Percentiles rank a stretch among this genome's conserved stretches.
These are phyloP conservation scores for Eristalis tenax DNA, from an alignment of 2,888 invertebrate species.

Conservation along the genomic window DNA sequence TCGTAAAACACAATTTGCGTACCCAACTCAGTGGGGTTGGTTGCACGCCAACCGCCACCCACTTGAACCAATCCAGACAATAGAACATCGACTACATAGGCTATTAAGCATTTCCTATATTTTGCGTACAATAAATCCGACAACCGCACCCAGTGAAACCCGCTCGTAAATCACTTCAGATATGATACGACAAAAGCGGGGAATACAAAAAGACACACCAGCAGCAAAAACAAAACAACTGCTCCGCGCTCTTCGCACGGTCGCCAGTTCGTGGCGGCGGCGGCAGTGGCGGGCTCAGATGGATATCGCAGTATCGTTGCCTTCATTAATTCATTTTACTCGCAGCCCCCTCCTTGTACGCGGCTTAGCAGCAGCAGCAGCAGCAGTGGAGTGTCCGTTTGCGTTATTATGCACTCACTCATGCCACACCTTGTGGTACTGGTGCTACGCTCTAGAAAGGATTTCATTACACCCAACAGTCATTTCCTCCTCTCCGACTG, in stretches of 20 bases:
- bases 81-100: conserved; percentile 38
- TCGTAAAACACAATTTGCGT: too few species aligned
- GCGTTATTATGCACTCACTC: conserved; percentile 52
- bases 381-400: conserved; percentile 35
- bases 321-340: conserved; percentile 63
- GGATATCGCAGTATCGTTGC: conserved; percentile 38
- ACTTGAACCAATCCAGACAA: conserved; percentile 13
- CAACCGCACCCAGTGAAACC: conserved; percentile 62
- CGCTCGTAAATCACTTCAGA: conserved; percentile 68
- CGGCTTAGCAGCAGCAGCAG: background rate
- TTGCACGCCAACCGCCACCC: background rate
- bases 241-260: background rate
- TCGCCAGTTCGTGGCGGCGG: background rate
- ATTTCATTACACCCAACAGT: conserved; percentile 41
- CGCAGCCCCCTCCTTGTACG: conserved; percentile 18
- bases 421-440: conserved; percentile 63
- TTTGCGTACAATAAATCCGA: conserved; percentile 65
- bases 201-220: background rate
- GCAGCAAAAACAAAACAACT: conserved; percentile 5
- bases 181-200: conserved; percentile 47
- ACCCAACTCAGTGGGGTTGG: background rate
- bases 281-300: background rate
- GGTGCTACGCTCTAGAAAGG: conserved; percentile 43
- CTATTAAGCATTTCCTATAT: conserved; percentile 58
- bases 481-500: conserved; percentile 27